Evolutionary conservation across 2,888 invertebrate species (phyloP), one percentile per base, ranked within the genome.

Genomic region (Dendrolimus pini): DNA sequence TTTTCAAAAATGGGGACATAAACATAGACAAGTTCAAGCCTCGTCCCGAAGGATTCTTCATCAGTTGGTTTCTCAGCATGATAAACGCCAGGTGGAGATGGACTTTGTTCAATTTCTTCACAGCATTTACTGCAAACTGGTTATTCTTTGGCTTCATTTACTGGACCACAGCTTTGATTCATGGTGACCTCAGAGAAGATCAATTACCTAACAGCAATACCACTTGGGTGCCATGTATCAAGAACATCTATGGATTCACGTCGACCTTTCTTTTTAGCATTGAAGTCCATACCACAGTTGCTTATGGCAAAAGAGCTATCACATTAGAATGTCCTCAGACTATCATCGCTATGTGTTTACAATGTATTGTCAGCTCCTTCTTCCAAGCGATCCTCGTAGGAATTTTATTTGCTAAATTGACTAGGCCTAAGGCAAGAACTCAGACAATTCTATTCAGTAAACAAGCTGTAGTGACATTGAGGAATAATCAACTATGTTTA

Each of bases 231-330:
- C 98, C 98, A 0, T 99, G 99, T 78, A 94, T 99, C 9, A 92
- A 93, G 63, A 96, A 97, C 69, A 94, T 98, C 58, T 92, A 95
- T 70, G 95, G 96, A 52, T 99, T 99, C 82, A 96, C 97, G 0
- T 97, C 98, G 12, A 96, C 97, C 57, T 97, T 99, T 78, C 93
- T 99, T 54, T 99, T 98, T 91, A 98, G 97, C 67, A 94, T 99
- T 62, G 99, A 99, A 91, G 97, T 98, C 0, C 98, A 99, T 77
- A 98, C 98, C 73, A 98, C 98, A 0, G 97, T 98, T 60, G 99
- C 92, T 74, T 97, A 97, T 78, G 97, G 97, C 10, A 93, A 93
- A 57, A 93, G 97, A 59, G 92, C 95, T 57, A 97, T 97, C 0
- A 98, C 98, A 0, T 95, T 97, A 66, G 96, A 98, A 81, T 99